A percentile compares a stretch with the other conserved stretches of the same genome.
phyloP scores from a whole-genome alignment of 2,888 invertebrate species.

The Leptinotarsa peninsularis region DNA sequence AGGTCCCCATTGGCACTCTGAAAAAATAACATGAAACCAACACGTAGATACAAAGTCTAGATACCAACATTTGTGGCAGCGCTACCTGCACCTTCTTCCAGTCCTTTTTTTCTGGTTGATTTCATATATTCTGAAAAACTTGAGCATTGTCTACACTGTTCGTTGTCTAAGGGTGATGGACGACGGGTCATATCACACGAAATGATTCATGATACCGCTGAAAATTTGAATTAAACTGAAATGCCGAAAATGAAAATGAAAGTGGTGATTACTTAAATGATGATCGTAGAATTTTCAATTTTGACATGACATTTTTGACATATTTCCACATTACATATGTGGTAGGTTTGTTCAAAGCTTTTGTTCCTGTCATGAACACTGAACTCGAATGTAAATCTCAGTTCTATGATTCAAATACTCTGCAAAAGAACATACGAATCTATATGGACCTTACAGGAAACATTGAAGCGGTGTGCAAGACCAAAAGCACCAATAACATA shows the following conservation, averaged over 20 bases:
- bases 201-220: slow-evolving; percentile 44
- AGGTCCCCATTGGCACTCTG: slow-evolving; percentile 36
- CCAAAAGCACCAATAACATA: no score
- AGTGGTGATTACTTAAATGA: slow-evolving; percentile 10
- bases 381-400: no score
- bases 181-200: slow-evolving; percentile 60
- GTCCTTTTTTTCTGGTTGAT: slow-evolving; percentile 57
- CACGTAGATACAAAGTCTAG: slow-evolving; percentile 3
- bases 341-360: neutral
- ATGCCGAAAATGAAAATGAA: slow-evolving; percentile 20
- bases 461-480: no score
- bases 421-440: no score
- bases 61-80: slow-evolving; percentile 34
- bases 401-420: no score
- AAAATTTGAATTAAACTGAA: slow-evolving; percentile 33
- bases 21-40: slow-evolving; percentile 5
- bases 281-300: neutral
- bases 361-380: neutral
- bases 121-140: slow-evolving; percentile 65
- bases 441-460: no score
- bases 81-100: slow-evolving; percentile 44
- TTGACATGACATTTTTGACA: neutral
- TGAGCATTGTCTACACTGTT: slow-evolving; percentile 64
- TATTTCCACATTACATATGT: neutral
- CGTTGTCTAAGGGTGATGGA: slow-evolving; percentile 62